Evolutionary conservation across 2,797 vertebrate species (phyloP), one percentile per base, ranked within the genome.

Genomic region (Xiphophorus birchmanni): DNA sequence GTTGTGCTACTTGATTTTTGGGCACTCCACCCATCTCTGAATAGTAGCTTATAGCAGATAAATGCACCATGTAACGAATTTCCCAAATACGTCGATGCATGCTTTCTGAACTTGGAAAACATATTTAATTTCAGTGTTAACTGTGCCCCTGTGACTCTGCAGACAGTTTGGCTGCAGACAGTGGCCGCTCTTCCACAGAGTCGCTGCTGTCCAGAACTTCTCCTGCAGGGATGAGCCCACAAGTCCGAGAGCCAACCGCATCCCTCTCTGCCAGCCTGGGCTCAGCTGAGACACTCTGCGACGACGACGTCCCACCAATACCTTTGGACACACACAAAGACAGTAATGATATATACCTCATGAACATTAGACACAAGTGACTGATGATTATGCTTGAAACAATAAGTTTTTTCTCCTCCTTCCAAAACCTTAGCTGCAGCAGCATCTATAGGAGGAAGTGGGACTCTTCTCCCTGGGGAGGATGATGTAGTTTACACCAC

Each of bases 191-290:
- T 0, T 97, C 97, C 44, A 96, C 93, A 4, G 98, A 99, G 45
- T 96, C 96, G 18, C 81, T 96, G 75, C 87, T 95, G 84, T 95
- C 97, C 58, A 96, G 98, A 73, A 97, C 97, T 0, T 97, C 99
- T 74, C 98, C 98, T 0, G 96, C 97, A n/a, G 98, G 98, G 60
- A 98, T 99, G 97, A 97, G 97, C 82, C 97, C 97, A 80, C 98
- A 97, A 87, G 90, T 97, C 42, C 78, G 96, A 86, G 98, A 98
- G 89, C 97, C 95, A 80, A 96, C 90, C 23, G 96, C 94, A 0
- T 87, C 96, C 77, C 81, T 95, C 79, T 97, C 95, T 32, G 95
- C 94, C 87, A 97, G 95, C 2, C 92, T 94, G 58, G 96, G 96
- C 74, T 97, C 96, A 73, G 95, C 96, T 0, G 97, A 97, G 84